These are phyloP conservation scores for Rhaphigaster nebulosa DNA, from an alignment of 2,888 invertebrate genomes.

Conservation along the genomic window DNA sequence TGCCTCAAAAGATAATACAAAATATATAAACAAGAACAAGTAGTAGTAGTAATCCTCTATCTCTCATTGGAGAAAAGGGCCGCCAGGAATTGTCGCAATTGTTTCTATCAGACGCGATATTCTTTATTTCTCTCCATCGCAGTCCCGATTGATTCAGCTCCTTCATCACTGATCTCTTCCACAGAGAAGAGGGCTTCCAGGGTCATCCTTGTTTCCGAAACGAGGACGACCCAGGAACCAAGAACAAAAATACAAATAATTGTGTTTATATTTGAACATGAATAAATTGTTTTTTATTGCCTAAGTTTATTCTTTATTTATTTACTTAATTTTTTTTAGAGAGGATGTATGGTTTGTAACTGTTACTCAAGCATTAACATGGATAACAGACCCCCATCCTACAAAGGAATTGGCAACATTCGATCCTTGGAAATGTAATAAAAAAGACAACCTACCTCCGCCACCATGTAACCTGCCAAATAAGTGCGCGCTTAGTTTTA, in stretches of 20 bases:
- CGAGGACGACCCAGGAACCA: no score
- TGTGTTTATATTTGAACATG: not conserved
- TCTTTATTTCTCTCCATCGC: no score
- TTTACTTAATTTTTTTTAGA: conserved; percentile 71
- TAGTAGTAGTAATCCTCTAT: no score
- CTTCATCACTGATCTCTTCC: no score
- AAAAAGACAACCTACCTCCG: conserved; percentile 77
- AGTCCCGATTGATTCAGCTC: no score
- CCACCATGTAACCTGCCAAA: conserved; percentile 85
- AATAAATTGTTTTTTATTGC: no score
- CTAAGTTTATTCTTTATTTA: not conserved
- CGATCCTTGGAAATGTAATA: conserved; percentile 87
- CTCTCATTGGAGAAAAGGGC: no score
- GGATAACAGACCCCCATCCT: conserved; percentile 89
- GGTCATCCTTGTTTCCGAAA: no score
- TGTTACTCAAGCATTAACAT: conserved; percentile 88
- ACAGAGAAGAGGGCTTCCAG: no score
- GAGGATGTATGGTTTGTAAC: conserved; percentile 91
- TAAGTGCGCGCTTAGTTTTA: conserved; percentile 87
- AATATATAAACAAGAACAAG: not conserved
- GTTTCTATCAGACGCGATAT: no score
- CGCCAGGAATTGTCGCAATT: no score
- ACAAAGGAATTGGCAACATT: conserved; percentile 78
- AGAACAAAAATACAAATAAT: not conserved
- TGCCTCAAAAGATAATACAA: not conserved